Conservation (phyloP, 2,888 invertebrate species). For the Monoplex corrugatus region DNA sequence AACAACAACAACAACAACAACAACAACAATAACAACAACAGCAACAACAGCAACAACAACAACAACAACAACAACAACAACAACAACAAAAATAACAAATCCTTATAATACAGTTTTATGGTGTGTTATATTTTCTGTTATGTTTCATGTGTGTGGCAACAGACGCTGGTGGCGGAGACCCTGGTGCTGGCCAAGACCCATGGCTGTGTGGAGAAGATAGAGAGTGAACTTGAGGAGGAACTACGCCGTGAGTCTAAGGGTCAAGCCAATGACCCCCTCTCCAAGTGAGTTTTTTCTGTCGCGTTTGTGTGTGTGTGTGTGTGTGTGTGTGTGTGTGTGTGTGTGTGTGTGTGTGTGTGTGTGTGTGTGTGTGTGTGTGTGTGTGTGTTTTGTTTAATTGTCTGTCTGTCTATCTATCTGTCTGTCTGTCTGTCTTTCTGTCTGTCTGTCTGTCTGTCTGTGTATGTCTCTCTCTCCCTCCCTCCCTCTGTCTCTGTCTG, state of each 20-base stretch:
- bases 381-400: background rate
- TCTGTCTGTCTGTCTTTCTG: no score
- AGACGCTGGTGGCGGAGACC: conserved; percentile 76
- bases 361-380: background rate
- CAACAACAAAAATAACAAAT: no score
- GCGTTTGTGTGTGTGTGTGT: background rate
- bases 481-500: no score
- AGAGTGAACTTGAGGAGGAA: conserved; percentile 74
- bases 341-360: background rate
- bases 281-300: conserved; percentile 66
- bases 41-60: no score
- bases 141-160: conserved; percentile 15
- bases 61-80: no score
- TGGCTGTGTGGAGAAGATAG: conserved; percentile 76
- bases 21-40: no score
- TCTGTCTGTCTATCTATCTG: conserved; percentile 8
- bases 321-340: conserved; percentile 4
- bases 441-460: background rate
- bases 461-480: background rate
- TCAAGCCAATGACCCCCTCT: conserved; percentile 66
- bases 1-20: no score
- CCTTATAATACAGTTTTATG: background rate
- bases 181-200: conserved; percentile 76
- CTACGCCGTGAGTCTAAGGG: conserved; percentile 69
- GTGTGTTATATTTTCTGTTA: conserved; percentile 37